Evolutionary conservation across 2,797 vertebrate species (phyloP).

Genomic region (Clarias platycephalus): DNA sequence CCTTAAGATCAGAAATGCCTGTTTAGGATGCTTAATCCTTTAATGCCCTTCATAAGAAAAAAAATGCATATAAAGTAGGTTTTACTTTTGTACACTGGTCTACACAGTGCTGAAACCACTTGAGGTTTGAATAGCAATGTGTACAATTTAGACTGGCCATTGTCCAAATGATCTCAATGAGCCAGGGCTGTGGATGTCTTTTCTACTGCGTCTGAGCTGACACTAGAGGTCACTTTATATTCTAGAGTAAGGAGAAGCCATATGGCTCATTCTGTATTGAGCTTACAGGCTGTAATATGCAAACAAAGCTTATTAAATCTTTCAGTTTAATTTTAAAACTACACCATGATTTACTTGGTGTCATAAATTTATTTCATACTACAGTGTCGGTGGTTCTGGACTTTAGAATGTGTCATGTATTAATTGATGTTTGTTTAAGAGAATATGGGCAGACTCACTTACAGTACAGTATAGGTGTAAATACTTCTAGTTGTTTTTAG

Average conservation of each 20-base stretch:
- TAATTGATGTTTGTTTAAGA: not conserved
- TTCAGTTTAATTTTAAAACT: not conserved
- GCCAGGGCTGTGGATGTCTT: slow-evolving; percentile 11
- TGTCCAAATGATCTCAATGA: slow-evolving; percentile 10
- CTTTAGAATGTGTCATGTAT: not conserved
- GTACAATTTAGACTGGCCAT: not conserved
- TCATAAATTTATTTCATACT: not conserved
- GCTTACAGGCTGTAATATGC: not conserved
- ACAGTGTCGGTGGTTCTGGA: not conserved
- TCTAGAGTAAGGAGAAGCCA: slow-evolving; percentile 31
- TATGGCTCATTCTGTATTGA: slow-evolving; percentile 19
- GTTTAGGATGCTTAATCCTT: not conserved
- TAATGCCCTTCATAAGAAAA: not conserved
- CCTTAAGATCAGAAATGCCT: not conserved
- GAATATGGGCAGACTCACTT: not conserved
- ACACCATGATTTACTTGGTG: not conserved
- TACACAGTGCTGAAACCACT: not conserved
- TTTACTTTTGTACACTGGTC: not conserved
- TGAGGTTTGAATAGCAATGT: not conserved
- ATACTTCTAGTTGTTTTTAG: not conserved
- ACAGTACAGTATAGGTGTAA: not conserved
- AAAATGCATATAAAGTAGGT: not conserved
- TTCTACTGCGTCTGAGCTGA: slow-evolving; percentile 17
- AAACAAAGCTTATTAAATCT: slow-evolving; percentile 18
- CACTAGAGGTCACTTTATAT: slow-evolving; percentile 14